A percentile compares a stretch with the other conserved stretches of the same genome.
These are phyloP conservation scores for Ammospiza caudacuta DNA, from an alignment of 2,113 vertebrate genomes.

Conservation along the genomic window DNA sequence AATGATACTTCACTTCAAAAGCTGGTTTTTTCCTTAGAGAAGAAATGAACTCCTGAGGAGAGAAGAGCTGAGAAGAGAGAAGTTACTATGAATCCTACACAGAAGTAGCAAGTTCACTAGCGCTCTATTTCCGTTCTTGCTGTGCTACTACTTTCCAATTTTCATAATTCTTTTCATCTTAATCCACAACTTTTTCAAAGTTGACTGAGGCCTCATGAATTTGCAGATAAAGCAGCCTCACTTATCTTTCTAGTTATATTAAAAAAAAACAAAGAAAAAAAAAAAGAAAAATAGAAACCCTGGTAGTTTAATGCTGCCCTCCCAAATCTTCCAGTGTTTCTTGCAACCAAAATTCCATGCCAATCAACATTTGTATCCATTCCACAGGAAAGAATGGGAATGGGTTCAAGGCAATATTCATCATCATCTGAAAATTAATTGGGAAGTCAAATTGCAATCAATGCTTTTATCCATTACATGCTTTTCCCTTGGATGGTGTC, in stretches of 20 bases:
- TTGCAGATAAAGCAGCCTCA: not conserved
- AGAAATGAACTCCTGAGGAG: not conserved
- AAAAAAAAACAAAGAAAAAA: no score
- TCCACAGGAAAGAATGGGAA: not conserved
- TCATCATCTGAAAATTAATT: not conserved
- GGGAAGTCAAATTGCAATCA: not conserved
- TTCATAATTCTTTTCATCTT: not conserved
- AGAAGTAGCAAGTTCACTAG: not conserved
- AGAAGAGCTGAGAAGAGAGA: not conserved
- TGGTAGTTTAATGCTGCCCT: not conserved
- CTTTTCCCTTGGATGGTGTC: not conserved
- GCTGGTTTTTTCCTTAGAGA: slow-evolving; percentile 33
- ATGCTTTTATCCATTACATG: not conserved
- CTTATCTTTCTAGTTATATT: not conserved
- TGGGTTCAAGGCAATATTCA: not conserved
- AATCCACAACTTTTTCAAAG: not conserved
- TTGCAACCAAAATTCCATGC: not conserved
- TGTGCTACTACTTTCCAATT: not conserved
- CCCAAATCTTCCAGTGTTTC: not conserved
- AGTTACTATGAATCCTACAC: not conserved
- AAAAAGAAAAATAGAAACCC: not conserved
- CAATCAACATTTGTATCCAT: not conserved
- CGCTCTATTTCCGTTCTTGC: not conserved
- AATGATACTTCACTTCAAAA: not conserved
- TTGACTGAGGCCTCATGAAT: not conserved